phyloP scores from a whole-genome alignment of 2,888 invertebrate genomes.

The Plemyria rubiginata region DNA sequence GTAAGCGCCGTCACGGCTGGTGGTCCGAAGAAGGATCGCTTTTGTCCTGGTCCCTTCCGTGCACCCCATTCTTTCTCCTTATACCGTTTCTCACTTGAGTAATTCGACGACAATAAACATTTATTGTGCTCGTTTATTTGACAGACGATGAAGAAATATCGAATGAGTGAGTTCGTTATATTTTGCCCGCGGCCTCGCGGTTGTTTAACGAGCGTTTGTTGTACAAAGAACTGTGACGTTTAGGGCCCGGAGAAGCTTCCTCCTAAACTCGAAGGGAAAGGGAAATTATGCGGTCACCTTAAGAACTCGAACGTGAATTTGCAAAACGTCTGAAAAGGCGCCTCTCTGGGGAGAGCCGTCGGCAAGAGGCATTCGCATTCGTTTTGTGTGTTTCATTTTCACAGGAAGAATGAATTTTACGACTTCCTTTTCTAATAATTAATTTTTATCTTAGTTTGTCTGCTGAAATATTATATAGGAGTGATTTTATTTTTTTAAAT shows the following conservation, averaged over 20 bases:
- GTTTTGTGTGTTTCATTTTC: slow-evolving; percentile 69
- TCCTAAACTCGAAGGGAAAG: slow-evolving; percentile 53
- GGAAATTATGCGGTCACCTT: slow-evolving; percentile 63
- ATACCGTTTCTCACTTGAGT: slow-evolving; percentile 83
- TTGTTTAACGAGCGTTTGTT: slow-evolving; percentile 63
- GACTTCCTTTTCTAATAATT: slow-evolving; percentile 70
- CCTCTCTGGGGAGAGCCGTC: slow-evolving; percentile 56
- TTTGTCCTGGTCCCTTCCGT: slow-evolving; percentile 81
- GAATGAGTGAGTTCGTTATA: slow-evolving; percentile 74
- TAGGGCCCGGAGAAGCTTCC: slow-evolving; percentile 44
- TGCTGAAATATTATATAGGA: background rate
- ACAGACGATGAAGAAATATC: slow-evolving; percentile 80
- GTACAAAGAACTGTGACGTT: slow-evolving; percentile 55
- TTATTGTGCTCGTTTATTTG: slow-evolving; percentile 82
- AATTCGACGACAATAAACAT: slow-evolving; percentile 84
- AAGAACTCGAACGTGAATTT: slow-evolving; percentile 63
- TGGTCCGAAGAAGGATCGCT: slow-evolving; percentile 82
- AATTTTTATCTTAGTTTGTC: slow-evolving; percentile 53
- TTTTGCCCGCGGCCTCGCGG: slow-evolving; percentile 56
- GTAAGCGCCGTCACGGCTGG: slow-evolving; percentile 83
- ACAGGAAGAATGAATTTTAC: slow-evolving; percentile 67
- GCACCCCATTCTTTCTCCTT: slow-evolving; percentile 80
- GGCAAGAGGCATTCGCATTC: slow-evolving; percentile 65
- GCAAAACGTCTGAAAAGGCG: slow-evolving; percentile 63
- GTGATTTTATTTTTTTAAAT: background rate